A percentile compares a stretch with the other conserved stretches of the same genome.
These are phyloP conservation scores for Chaetophractus vellerosus DNA, from an alignment of 2,797 vertebrate genomes.

Conservation along the genomic window DNA sequence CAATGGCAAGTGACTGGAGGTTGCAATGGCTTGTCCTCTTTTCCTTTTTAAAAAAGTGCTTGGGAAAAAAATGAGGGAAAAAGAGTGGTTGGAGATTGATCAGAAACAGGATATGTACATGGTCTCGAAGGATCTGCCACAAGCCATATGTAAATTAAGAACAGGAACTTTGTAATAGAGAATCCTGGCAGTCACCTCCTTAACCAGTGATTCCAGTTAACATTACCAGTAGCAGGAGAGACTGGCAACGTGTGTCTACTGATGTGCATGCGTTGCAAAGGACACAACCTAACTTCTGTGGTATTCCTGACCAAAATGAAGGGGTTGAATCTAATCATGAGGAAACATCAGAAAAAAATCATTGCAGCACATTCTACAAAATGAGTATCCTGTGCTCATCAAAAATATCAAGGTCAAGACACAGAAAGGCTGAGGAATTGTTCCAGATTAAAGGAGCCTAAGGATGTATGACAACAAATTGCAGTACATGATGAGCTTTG, in stretches of 20 bases:
- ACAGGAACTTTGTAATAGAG: not conserved
- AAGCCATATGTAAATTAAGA: not conserved
- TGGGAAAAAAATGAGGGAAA: not conserved
- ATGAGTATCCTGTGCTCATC: not conserved
- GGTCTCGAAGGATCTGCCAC: not conserved
- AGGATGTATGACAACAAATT: not conserved
- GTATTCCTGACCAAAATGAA: not conserved
- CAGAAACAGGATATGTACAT: not conserved
- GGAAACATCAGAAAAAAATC: not conserved
- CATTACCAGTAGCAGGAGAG: not conserved
- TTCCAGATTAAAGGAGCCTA: not conserved
- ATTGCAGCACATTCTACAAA: not conserved
- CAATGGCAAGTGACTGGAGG: not conserved
- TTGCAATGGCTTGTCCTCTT: not conserved
- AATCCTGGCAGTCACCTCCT: not conserved
- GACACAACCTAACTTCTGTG: not conserved
- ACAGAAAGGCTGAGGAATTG: not conserved
- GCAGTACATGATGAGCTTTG: not conserved
- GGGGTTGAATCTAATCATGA: not conserved
- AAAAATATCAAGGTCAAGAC: constrained; percentile 26
- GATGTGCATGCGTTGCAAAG: not conserved
- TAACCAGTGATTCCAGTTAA: not conserved
- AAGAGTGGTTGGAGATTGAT: not conserved
- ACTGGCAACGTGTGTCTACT: not conserved
- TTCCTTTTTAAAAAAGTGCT: not conserved